Evolutionary conservation across 2,888 invertebrate species (phyloP).

Genomic region (Athripsodes cinereus): DNA sequence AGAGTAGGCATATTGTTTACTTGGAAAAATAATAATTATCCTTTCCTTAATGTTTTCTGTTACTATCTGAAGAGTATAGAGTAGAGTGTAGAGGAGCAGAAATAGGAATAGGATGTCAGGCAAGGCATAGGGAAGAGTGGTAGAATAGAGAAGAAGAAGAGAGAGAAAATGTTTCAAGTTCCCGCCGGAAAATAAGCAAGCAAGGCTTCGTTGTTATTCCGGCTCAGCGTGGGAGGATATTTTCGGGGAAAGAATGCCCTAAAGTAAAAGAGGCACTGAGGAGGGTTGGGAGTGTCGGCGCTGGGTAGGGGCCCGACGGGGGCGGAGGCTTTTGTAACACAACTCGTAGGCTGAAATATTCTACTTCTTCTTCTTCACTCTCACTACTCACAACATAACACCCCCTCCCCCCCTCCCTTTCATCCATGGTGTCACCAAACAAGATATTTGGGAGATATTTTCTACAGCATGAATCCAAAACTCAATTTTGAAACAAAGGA

Average conservation of each 20-base stretch:
- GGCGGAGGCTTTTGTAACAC: background rate
- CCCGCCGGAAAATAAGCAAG: background rate
- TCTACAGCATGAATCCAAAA: constrained; percentile 7
- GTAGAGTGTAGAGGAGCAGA: too few species aligned
- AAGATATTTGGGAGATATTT: constrained; percentile 11
- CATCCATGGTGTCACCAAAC: background rate
- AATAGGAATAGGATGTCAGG: too few species aligned
- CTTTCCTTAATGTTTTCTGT: too few species aligned
- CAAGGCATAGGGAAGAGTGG: too few species aligned
- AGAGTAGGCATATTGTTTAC: too few species aligned
- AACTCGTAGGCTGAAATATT: constrained; percentile 8
- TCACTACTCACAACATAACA: background rate
- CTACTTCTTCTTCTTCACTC: constrained; percentile 10
- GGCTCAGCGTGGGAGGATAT: background rate
- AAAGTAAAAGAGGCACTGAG: constrained; percentile 2
- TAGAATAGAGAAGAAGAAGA: background rate
- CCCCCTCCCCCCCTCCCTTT: background rate
- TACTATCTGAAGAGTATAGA: too few species aligned
- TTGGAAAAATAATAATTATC: too few species aligned
- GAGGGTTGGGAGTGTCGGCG: constrained; percentile 2
- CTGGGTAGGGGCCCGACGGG: constrained; percentile 8
- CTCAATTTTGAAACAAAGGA: constrained; percentile 15
- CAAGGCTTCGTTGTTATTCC: background rate
- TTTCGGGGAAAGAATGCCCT: constrained; percentile 10
- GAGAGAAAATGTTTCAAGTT: background rate